Evolutionary conservation across 2,797 vertebrate species (phyloP).

Genomic region (Phaenicophaeus curvirostris): DNA sequence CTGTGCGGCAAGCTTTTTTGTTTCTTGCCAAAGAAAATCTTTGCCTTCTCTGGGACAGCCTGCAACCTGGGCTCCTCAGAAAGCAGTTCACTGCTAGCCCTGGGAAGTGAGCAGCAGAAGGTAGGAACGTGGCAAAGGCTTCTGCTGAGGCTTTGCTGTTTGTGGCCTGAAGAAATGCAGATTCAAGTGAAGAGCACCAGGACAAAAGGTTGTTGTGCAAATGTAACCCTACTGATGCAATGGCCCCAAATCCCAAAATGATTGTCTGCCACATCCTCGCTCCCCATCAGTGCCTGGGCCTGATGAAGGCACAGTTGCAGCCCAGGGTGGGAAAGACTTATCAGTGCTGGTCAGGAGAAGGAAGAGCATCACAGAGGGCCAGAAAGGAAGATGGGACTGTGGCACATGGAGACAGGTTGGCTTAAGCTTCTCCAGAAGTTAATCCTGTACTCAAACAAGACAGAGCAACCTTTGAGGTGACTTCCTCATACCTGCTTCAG

Average conservation of each 20-base stretch:
- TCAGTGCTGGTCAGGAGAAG: background rate
- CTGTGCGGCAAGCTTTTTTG: background rate
- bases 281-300: fast-evolving
- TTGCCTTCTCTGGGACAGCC: constrained; percentile 13
- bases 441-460: background rate
- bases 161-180: background rate
- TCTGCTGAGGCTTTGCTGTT: constrained; percentile 3
- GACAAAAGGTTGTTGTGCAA: background rate
- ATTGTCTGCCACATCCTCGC: background rate
- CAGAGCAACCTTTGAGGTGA: fast-evolving
- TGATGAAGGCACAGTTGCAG: background rate
- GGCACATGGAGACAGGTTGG: background rate
- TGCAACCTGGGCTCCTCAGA: constrained; percentile 2
- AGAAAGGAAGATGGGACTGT: background rate
- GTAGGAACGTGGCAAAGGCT: background rate
- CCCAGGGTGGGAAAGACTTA: background rate
- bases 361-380: background rate
- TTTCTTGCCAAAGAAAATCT: constrained; percentile 54
- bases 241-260: background rate
- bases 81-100: background rate
- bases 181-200: background rate
- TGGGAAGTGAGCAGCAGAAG: constrained; percentile 3
- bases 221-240: fast-evolving
- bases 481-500: background rate
- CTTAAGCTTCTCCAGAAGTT: background rate